Conservation (phyloP, 2,888 invertebrate species). For the Phasia obesa region DNA sequence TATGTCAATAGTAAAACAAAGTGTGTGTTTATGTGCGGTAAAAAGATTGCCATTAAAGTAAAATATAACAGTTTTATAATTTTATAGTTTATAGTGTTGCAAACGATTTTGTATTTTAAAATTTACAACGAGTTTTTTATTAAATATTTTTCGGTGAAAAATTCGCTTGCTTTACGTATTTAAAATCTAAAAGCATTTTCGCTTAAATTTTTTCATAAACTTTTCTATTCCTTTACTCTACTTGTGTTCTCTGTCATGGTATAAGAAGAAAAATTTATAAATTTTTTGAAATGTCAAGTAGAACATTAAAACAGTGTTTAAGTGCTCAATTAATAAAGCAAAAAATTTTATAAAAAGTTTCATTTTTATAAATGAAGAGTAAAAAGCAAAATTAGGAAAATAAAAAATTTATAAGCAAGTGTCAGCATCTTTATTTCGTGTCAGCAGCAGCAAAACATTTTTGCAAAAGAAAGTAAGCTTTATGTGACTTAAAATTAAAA, state of each 20-base stretch:
- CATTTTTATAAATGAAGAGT: conserved; percentile 12
- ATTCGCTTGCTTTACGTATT: neutral
- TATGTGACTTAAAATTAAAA: conserved; percentile 4
- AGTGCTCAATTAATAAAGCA: conserved; percentile 71
- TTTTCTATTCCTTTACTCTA: neutral
- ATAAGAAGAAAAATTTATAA: neutral
- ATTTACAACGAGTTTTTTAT: too few relatives aligned
- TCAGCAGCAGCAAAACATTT: conserved; percentile 34
- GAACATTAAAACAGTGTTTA: conserved; percentile 62
- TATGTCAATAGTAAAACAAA: conserved; percentile 26
- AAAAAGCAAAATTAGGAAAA: conserved; percentile 39
- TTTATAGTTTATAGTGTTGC: conserved; percentile 17
- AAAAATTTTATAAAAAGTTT: conserved; percentile 52
- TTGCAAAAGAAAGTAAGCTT: conserved; percentile 42
- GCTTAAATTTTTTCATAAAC: neutral
- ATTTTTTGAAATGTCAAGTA: conserved; percentile 42
- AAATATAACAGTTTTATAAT: neutral
- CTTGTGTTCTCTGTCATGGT: neutral
- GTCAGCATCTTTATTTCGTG: conserved; percentile 21
- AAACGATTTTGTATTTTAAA: too few relatives aligned
- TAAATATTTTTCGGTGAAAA: neutral
- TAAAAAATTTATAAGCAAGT: conserved; percentile 27
- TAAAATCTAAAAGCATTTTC: conserved; percentile 14
- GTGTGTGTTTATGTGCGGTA: conserved; percentile 10
- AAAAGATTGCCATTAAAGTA: conserved; percentile 16